These are phyloP conservation scores for Operophtera brumata DNA, from an alignment of 2,888 invertebrate species.

Conservation along the genomic window DNA sequence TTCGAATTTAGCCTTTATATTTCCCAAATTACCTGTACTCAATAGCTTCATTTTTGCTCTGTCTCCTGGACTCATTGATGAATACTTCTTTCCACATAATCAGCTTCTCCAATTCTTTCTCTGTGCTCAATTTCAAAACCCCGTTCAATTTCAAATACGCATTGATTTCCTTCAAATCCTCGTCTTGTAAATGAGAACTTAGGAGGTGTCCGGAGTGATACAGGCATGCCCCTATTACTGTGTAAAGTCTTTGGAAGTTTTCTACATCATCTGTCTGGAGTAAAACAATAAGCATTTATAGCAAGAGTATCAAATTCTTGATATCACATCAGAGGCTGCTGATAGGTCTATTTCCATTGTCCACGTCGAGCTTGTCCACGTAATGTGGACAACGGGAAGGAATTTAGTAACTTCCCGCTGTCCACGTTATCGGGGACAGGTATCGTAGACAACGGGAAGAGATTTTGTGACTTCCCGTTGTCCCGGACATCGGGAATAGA, in stretches of 20 bases:
- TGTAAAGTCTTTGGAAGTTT: conserved; percentile 86
- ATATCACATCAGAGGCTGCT: too few species aligned
- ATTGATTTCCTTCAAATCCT: conserved; percentile 87
- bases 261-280: conserved; percentile 88
- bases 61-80: conserved; percentile 72
- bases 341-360: too few species aligned
- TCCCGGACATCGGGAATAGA: too few species aligned
- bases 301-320: too few species aligned
- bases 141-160: conserved; percentile 88
- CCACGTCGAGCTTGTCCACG: too few species aligned
- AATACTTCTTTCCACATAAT: conserved; percentile 89
- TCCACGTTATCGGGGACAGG: too few species aligned
- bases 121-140: conserved; percentile 84
- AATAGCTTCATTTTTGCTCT: conserved; percentile 51
- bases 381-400: too few species aligned
- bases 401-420: too few species aligned
- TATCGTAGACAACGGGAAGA: too few species aligned
- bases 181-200: conserved; percentile 87
- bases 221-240: conserved; percentile 83
- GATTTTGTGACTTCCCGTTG: too few species aligned
- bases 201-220: conserved; percentile 86
- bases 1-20: too few species aligned
- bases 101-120: conserved; percentile 85
- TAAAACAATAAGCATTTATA: not conserved
- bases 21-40: conserved; percentile 66